A percentile compares a stretch with the other conserved stretches of the same genome.
Evolutionary conservation across 2,888 invertebrate genomes (phyloP).

Genomic region (Pasiphila rectangulata): DNA sequence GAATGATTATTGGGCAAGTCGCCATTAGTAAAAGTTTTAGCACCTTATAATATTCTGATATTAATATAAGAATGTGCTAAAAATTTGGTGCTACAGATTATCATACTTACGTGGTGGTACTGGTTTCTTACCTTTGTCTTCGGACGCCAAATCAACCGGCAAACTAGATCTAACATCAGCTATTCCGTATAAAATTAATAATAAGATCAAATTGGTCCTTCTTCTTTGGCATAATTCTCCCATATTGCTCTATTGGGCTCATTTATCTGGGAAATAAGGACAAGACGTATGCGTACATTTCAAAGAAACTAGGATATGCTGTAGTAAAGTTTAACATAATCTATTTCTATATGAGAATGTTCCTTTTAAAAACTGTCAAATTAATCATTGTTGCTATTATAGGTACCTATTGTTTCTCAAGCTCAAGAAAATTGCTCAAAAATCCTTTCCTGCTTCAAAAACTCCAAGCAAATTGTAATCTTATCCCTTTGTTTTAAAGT

Average conservation of each 20-base stretch:
- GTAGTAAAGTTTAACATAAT: no score
- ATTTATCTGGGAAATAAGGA: slow-evolving; percentile 65
- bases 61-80: no score
- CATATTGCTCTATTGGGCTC: slow-evolving; percentile 68
- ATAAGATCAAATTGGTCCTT: slow-evolving; percentile 58
- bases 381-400: not conserved
- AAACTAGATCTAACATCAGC: slow-evolving; percentile 70
- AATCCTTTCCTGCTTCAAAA: slow-evolving; percentile 28
- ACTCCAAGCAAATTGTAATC: slow-evolving; percentile 32
- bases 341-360: not conserved
- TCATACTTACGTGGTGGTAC: no score
- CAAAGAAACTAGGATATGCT: no score
- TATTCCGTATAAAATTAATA: slow-evolving; percentile 72
- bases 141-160: slow-evolving; percentile 68
- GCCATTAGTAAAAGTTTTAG: no score
- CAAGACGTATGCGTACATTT: not conserved
- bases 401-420: slow-evolving; percentile 28
- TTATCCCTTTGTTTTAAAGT: slow-evolving; percentile 39
- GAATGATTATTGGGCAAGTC: no score
- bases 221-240: slow-evolving; percentile 61
- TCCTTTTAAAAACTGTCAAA: not conserved
- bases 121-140: slow-evolving; percentile 65
- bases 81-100: no score
- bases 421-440: slow-evolving; percentile 31
- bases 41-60: no score